Evolutionary conservation across 2,888 invertebrate species (phyloP), one percentile per base, ranked within the genome.

Genomic region (Doris montereyensis): DNA sequence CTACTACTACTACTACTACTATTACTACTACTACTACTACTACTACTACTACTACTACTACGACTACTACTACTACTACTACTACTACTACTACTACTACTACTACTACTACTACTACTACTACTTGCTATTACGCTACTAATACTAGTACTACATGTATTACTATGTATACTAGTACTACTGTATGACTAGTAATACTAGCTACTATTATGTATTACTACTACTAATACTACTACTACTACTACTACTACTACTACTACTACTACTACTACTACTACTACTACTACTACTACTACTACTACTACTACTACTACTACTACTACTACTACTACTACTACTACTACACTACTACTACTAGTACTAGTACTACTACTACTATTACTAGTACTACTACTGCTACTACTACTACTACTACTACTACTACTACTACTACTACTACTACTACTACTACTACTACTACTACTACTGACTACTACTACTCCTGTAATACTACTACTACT

Each of bases 371-470:
- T 34, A 10, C 32, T 30, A 26, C 34, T 30, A 32, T 30, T 35
- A 5, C 35, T 10, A 32, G 8, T 8, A 10, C 35, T 34, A 24
- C 28, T 17, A 17, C 5, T 57, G 8, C 26, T 21, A 24, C 13
- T 58, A 30, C 28, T 17, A 79, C 79, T 5, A 76, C 79, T 0
- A 62, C 72, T 8, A 71, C 79, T 13, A 79, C 79, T 26, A 79
- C 75, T 41, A 75, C 75, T 79, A 21, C 1, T 34, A 21, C 17
- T 4, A 28, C 3, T 57, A 26, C 73, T 73, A 73, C 73, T 57
- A 73, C 73, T 73, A 57, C 73, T 58, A 57, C 73, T 57, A 13
- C 73, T 58, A 57, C 57, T 28, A 32, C 73, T 34, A 71, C 71
- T n/a, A n/a, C n/a, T n/a, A n/a, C n/a, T n/a, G n/a, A n/a, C n/a